Evolutionary conservation across 53 echinoderm and acorn worm genomes (phyloP).

Genomic region (Paracentrotus lividus): DNA sequence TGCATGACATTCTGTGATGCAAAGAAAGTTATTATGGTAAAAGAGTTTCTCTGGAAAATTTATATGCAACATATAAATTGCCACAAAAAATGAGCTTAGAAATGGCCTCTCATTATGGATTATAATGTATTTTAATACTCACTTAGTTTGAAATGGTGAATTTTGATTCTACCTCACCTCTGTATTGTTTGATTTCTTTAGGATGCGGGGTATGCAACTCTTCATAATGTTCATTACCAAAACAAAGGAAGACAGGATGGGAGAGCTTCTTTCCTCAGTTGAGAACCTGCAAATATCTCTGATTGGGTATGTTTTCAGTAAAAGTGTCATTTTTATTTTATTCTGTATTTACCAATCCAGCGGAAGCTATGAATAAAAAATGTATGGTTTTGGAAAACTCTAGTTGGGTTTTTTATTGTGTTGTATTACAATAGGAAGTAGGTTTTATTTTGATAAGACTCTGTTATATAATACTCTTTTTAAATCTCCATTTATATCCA

Average conservation of each 20-base stretch:
- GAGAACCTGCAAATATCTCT: constrained; percentile 99
- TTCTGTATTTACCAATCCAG: neutral
- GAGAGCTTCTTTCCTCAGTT: constrained; percentile 99
- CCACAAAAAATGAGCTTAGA: too few relatives aligned
- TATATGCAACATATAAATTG: too few relatives aligned
- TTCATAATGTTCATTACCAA: constrained; percentile 96
- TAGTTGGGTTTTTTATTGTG: neutral
- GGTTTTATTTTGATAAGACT: too few relatives aligned
- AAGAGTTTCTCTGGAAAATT: too few relatives aligned
- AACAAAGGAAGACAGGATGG: constrained; percentile 97
- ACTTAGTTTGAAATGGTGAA: too few relatives aligned
- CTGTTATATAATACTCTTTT: too few relatives aligned
- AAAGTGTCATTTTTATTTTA: neutral
- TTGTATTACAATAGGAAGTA: neutral
- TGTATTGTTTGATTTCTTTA: neutral
- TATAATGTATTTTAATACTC: too few relatives aligned
- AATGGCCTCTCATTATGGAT: too few relatives aligned
- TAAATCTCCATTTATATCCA: too few relatives aligned
- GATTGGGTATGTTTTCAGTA: constrained; percentile 94
- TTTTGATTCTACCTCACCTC: too few relatives aligned
- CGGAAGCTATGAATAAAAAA: neutral
- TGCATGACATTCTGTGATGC: too few relatives aligned
- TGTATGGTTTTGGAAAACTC: neutral
- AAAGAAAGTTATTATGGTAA: too few relatives aligned
- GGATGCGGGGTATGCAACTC: constrained; percentile 99